These are phyloP conservation scores for Poeciliopsis turrubarensis DNA, from an alignment of 2,113 vertebrate genomes.

Conservation along the genomic window DNA sequence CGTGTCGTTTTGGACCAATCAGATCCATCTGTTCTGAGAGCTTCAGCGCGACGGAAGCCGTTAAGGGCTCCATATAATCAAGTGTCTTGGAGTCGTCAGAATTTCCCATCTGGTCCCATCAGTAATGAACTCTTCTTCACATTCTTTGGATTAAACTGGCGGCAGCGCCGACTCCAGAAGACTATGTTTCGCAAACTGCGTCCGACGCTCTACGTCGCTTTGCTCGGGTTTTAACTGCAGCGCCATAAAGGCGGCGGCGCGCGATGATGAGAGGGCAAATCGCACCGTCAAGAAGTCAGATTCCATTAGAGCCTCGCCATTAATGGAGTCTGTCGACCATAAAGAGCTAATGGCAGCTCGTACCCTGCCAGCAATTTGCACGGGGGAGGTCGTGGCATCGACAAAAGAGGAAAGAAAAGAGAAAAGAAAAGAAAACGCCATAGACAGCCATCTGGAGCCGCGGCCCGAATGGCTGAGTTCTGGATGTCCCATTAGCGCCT, in stretches of 20 bases:
- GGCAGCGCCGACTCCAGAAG: constrained; percentile 11
- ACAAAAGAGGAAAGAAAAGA: too few relatives aligned
- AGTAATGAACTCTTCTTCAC: constrained; percentile 22
- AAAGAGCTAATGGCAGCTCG: constrained; percentile 58
- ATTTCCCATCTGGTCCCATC: constrained; percentile 36
- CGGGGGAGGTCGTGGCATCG: constrained; percentile 32
- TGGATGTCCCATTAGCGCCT: constrained; percentile 38
- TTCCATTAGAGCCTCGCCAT: constrained; percentile 28
- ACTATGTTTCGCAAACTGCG: constrained; percentile 12
- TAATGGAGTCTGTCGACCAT: constrained; percentile 54
- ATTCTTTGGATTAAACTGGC: constrained; percentile 32
- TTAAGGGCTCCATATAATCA: constrained; percentile 45
- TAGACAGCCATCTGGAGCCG: constrained; percentile 61
- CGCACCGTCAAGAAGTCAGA: constrained; percentile 15
- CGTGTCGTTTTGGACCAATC: constrained; percentile 26
- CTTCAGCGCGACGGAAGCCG: background rate
- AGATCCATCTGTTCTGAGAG: constrained; percentile 40
- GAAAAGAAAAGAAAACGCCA: constrained; percentile 14
- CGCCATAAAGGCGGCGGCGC: constrained; percentile 17
- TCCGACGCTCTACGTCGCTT: constrained; percentile 15
- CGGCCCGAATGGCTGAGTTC: constrained; percentile 37
- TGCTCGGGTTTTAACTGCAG: constrained; percentile 15
- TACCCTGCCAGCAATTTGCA: constrained; percentile 47
- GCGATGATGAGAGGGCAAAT: constrained; percentile 30
- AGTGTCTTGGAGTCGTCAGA: constrained; percentile 15